phyloP scores from a whole-genome alignment of 2,797 vertebrate genomes.

The Sebastes goodei region DNA sequence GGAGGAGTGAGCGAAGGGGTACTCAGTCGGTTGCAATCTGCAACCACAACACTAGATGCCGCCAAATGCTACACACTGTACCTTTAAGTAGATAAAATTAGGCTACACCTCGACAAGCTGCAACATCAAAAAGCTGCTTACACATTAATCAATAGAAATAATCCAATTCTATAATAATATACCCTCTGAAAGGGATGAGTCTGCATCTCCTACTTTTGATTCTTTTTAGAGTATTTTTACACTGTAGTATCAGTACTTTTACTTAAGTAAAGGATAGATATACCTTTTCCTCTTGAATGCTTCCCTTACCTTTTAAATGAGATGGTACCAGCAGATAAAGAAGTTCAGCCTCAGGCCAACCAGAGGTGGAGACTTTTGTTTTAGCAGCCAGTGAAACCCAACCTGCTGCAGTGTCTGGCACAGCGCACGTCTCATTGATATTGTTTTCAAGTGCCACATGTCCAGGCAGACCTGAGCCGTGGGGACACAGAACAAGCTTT shows the following conservation, averaged over 20 bases:
- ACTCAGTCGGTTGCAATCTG: too few relatives aligned
- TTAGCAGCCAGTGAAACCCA: conserved; percentile 78
- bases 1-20: too few relatives aligned
- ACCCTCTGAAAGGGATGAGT: not conserved
- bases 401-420: conserved; percentile 47
- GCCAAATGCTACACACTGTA: too few relatives aligned
- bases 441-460: conserved; percentile 61
- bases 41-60: too few relatives aligned
- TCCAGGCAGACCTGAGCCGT: conserved; percentile 66
- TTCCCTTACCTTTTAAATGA: conserved; percentile 25
- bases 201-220: not conserved
- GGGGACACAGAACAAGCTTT: conserved; percentile 61
- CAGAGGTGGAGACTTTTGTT: conserved; percentile 70
- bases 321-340: conserved; percentile 20
- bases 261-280: not conserved
- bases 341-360: conserved; percentile 44
- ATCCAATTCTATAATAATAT: not conserved
- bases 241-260: not conserved
- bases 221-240: not conserved
- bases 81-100: not conserved
- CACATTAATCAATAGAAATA: not conserved
- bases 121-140: not conserved
- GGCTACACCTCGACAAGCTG: not conserved
- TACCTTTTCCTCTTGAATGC: conserved; percentile 12
- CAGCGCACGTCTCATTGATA: conserved; percentile 66